Percentiles rank a stretch among this genome's conserved stretches.
phyloP scores from a whole-genome alignment of 2,113 vertebrate genomes.

The Scolopax mira region DNA sequence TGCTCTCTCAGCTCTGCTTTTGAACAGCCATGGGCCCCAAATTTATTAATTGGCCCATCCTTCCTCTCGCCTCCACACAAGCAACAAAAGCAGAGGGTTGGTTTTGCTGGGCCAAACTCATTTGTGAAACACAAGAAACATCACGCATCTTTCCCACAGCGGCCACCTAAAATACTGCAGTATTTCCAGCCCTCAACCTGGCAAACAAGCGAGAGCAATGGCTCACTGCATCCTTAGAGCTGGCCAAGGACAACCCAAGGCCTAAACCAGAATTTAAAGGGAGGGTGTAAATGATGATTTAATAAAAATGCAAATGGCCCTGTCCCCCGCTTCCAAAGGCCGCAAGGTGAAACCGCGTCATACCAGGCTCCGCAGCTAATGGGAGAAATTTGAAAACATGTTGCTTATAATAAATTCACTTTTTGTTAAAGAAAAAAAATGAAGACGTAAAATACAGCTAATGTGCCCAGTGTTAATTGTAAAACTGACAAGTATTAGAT shows the following conservation, averaged over 20 bases:
- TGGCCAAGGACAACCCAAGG: neutral
- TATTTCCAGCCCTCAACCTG: neutral
- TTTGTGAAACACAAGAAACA: neutral
- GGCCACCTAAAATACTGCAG: neutral
- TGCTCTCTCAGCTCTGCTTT: neutral
- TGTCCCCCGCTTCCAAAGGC: neutral
- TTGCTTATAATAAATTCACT: conserved; percentile 8
- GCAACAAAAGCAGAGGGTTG: neutral
- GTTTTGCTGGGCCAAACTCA: rapidly evolving
- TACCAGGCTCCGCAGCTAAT: neutral
- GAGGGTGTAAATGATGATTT: neutral
- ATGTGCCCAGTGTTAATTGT: neutral
- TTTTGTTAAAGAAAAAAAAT: neutral
- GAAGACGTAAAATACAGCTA: neutral
- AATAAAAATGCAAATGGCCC: neutral
- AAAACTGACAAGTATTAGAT: conserved; percentile 29
- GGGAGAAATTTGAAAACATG: neutral
- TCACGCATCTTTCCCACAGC: neutral
- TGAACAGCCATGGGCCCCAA: too few species aligned
- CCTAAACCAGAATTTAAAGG: neutral
- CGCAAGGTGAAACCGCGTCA: neutral
- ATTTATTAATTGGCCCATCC: neutral
- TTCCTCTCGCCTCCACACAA: rapidly evolving
- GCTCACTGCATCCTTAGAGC: neutral
- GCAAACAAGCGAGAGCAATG: rapidly evolving